Evolutionary conservation across 2,888 invertebrate genomes (phyloP).

Genomic region (Polyommatus iphigenia): DNA sequence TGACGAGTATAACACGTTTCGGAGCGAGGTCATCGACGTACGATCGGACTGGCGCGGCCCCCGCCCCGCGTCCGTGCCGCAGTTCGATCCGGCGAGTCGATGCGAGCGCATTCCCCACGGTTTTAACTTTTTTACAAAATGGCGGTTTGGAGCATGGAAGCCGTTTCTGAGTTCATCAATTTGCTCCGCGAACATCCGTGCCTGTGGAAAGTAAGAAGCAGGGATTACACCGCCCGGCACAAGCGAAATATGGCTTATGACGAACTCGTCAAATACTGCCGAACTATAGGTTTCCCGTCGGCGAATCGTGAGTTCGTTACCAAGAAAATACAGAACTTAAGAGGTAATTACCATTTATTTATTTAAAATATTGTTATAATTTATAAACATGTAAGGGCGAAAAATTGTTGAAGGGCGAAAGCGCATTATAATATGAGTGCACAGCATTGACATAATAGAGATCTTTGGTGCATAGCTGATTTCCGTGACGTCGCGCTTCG

Average conservation of each 20-base stretch:
- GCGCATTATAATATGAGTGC: not conserved
- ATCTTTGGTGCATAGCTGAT: too few relatives aligned
- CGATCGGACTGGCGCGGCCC: not conserved
- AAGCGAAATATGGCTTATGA: not conserved
- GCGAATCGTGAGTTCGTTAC: constrained; percentile 28
- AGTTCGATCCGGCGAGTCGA: constrained; percentile 8
- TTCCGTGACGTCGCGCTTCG: not conserved
- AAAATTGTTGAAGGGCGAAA: too few relatives aligned
- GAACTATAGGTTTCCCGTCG: constrained; percentile 21
- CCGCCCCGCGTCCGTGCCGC: not conserved
- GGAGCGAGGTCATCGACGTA: constrained; percentile 16
- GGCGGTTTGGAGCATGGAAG: constrained; percentile 14
- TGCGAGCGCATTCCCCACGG: not conserved
- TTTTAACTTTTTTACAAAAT: constrained; percentile 2
- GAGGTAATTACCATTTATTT: not conserved
- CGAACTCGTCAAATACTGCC: constrained; percentile 14
- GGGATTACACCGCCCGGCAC: not conserved
- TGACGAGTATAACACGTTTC: not conserved
- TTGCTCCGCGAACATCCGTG: not conserved
- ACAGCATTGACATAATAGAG: too few relatives aligned
- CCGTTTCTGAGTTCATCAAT: not conserved
- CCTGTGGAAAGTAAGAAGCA: not conserved
- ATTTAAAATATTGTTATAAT: not conserved
- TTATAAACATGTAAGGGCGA: not conserved
- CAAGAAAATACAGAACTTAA: constrained; percentile 24